Conservation (phyloP, 2,888 invertebrate genomes). For the Habrosyne pyritoides region DNA sequence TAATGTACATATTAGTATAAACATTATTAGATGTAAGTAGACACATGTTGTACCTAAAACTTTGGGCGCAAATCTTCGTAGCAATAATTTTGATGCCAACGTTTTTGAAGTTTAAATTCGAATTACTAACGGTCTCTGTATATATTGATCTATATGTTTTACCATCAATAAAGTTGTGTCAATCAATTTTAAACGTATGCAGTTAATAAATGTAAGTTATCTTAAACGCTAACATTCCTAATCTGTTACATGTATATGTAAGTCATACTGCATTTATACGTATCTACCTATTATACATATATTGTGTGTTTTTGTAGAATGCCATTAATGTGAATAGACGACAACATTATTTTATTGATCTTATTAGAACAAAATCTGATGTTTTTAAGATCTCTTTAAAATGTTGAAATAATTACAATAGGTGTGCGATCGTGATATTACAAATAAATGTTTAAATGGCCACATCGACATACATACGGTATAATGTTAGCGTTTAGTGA, state of each 20-base stretch:
- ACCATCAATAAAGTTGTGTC: constrained; percentile 58
- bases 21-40: constrained; percentile 70
- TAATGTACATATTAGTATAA: constrained; percentile 78
- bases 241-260: constrained; percentile 39
- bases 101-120: constrained; percentile 64
- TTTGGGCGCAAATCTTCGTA: constrained; percentile 72
- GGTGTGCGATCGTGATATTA: constrained; percentile 1
- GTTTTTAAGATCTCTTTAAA: not conserved
- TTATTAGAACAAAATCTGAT: not conserved
- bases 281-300: constrained; percentile 1
- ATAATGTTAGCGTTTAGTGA: constrained; percentile 81
- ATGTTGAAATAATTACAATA: not conserved
- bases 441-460: constrained; percentile 2
- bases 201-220: constrained; percentile 63
- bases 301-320: constrained; percentile 5
- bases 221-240: constrained; percentile 81
- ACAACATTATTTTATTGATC: not conserved
- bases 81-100: constrained; percentile 81
- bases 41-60: constrained; percentile 76
- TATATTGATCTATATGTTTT: constrained; percentile 66
- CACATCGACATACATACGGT: constrained; percentile 33
- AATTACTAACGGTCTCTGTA: constrained; percentile 68
- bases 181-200: constrained; percentile 62
- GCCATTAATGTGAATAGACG: not conserved
- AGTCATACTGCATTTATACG: constrained; percentile 15